These are phyloP conservation scores for Pantherophis alleghaniensis DNA, from an alignment of 2,797 vertebrate species.

Conservation along the genomic window DNA sequence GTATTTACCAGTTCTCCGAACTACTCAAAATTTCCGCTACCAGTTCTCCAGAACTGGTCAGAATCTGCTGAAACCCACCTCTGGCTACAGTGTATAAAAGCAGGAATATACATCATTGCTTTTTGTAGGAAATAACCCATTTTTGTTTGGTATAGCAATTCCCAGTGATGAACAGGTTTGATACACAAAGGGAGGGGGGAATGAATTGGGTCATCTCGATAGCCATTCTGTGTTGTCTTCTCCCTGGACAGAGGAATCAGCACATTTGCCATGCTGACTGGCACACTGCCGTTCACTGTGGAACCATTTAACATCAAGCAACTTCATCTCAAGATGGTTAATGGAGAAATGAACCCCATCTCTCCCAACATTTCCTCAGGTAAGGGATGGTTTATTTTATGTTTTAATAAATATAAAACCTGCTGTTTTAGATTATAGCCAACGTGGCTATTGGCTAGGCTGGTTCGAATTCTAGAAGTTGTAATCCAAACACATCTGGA, in stretches of 20 bases:
- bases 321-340: conserved; percentile 84
- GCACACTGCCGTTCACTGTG: conserved; percentile 79
- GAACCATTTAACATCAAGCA: conserved; percentile 87
- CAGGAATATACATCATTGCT: neutral
- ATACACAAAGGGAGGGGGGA: neutral
- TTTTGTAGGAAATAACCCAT: neutral
- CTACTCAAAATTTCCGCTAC: no score
- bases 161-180: neutral
- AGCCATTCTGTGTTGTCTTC: conserved; percentile 20
- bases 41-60: no score
- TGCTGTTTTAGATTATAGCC: neutral
- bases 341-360: conserved; percentile 79
- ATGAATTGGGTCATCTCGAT: conserved; percentile 24
- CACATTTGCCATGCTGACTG: conserved; percentile 83
- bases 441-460: neutral
- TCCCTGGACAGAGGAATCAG: conserved; percentile 77
- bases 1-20: no score
- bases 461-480: neutral
- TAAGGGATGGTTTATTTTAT: conserved; percentile 55
- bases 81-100: neutral
- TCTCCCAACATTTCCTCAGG: conserved; percentile 80
- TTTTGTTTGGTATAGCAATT: neutral
- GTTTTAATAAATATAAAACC: neutral
- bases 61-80: no score
- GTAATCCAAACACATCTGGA: neutral